Evolutionary conservation across 2,888 invertebrate genomes (phyloP), one percentile per base, ranked within the genome.

Genomic region (Phortica okadai): DNA sequence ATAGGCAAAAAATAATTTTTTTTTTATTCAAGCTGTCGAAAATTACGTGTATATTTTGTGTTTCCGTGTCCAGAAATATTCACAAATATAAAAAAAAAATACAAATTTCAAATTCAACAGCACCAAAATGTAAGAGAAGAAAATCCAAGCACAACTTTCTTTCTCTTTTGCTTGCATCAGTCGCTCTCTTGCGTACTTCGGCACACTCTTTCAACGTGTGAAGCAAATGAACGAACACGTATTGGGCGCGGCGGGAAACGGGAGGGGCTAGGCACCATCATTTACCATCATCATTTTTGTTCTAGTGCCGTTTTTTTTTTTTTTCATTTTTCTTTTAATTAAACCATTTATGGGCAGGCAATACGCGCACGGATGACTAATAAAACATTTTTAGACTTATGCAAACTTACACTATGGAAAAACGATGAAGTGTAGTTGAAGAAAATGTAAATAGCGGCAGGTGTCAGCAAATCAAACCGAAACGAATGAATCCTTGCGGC

Each of bases 281-380:
- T 33, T 33, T 33, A 33, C 33, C 33, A 33, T 33, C 33, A 33
- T 33, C 33, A 33, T 56, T 6, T 56, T 16, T 56, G 14, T 16
- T 6, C 16, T 6, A 56, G 16, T 16, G n/a, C 56, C 14, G 33
- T 56, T 56, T 16, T 33, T 33, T 33, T 56, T 56, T 11, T 66
- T 41, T 41, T 66, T 10, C 66, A 11, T 14, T 66, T 44, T 25
- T 14, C 50, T 70, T 72, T 72, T 44, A 72, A 44, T 72, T 44
- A 72, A 72, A 56, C 70, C 54, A 72, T 72, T 72, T 54, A 54
- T 33, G 41, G 56, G 56, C 56, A 56, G 56, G 70, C 66, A 66
- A 66, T 42, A 56, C 33, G 56, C 33, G 41, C 25, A 11, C 16
- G 21, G 54, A 72, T 72, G 41, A 56, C 54, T 54, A 72, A 54